Conservation (phyloP, 2,888 invertebrate genomes). For the Dimorphilus gyrociliatus region DNA sequence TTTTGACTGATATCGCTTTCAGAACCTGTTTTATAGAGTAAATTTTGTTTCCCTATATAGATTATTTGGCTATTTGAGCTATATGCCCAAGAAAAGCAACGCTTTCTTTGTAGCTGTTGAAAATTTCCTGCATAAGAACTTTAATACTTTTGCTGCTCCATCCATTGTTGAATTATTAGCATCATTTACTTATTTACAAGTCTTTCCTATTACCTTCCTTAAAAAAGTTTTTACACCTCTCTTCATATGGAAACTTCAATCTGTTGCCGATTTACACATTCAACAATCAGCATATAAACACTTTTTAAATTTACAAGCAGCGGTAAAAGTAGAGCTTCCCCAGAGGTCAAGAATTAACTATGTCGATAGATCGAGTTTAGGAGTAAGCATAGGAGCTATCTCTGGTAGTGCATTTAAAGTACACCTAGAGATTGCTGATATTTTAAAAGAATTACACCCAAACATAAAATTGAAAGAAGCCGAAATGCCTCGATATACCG, state of each 20-base stretch:
- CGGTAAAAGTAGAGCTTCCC: constrained; percentile 46
- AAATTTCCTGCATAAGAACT: constrained; percentile 42
- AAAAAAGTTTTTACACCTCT: constrained; percentile 46
- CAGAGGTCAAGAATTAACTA: too few species aligned
- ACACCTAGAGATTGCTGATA: too few species aligned
- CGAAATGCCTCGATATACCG: too few species aligned
- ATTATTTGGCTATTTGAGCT: constrained; percentile 48
- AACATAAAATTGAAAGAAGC: too few species aligned
- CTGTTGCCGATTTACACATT: constrained; percentile 10
- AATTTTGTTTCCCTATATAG: too few species aligned
- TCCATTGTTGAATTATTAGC: constrained; percentile 48
- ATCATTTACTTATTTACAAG: constrained; percentile 48
- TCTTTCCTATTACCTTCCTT: constrained; percentile 47
- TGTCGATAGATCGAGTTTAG: too few species aligned
- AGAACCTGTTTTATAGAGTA: too few species aligned
- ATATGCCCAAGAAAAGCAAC: constrained; percentile 40
- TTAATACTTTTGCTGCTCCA: constrained; percentile 44
- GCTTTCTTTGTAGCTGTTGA: constrained; percentile 48
- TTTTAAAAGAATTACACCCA: constrained; percentile 1
- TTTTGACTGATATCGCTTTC: too few species aligned
- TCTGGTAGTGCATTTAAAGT: too few species aligned
- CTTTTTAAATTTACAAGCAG: constrained; percentile 48
- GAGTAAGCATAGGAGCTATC: too few species aligned
- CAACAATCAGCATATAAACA: constrained; percentile 39
- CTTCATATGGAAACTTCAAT: constrained; percentile 45